These are phyloP conservation scores for Leucoraja erinaceus DNA, from an alignment of 2,113 vertebrate genomes.

Conservation along the genomic window DNA sequence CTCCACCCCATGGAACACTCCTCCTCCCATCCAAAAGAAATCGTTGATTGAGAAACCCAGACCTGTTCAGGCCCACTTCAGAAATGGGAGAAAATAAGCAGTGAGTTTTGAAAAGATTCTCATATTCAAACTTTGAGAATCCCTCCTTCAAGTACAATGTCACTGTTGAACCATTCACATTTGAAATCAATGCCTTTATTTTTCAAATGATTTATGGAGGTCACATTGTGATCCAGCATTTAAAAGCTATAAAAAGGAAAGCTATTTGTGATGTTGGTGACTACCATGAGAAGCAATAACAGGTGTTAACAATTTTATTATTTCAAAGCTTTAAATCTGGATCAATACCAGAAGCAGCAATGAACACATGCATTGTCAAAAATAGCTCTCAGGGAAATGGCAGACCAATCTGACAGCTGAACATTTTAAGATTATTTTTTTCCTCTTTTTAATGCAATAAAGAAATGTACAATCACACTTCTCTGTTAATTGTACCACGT, in stretches of 20 bases:
- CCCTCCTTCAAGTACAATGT: not conserved
- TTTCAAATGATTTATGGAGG: conserved; percentile 23
- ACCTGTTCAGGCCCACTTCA: not conserved
- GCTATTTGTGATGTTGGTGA: conserved; percentile 23
- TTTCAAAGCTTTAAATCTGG: conserved; percentile 28
- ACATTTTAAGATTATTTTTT: not conserved
- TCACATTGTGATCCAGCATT: conserved; percentile 33
- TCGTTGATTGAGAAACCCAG: not conserved
- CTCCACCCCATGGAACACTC: too few relatives aligned
- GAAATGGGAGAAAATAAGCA: not conserved
- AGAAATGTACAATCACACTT: not conserved
- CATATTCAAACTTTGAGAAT: not conserved
- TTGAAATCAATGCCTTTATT: conserved; percentile 21
- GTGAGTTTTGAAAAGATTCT: not conserved
- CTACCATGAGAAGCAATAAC: conserved; percentile 26
- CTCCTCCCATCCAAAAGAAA: not conserved
- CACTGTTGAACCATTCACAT: not conserved
- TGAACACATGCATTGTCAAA: conserved; percentile 5
- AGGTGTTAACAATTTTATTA: conserved; percentile 33
- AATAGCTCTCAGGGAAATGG: not conserved
- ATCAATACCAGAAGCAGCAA: conserved; percentile 32
- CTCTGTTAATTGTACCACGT: not conserved
- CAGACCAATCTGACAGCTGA: not conserved
- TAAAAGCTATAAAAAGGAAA: conserved; percentile 36
- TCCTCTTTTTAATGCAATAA: not conserved